These are phyloP conservation scores for Pristionchus maxplancki DNA, from an alignment of 2,888 invertebrate genomes.

Conservation along the genomic window DNA sequence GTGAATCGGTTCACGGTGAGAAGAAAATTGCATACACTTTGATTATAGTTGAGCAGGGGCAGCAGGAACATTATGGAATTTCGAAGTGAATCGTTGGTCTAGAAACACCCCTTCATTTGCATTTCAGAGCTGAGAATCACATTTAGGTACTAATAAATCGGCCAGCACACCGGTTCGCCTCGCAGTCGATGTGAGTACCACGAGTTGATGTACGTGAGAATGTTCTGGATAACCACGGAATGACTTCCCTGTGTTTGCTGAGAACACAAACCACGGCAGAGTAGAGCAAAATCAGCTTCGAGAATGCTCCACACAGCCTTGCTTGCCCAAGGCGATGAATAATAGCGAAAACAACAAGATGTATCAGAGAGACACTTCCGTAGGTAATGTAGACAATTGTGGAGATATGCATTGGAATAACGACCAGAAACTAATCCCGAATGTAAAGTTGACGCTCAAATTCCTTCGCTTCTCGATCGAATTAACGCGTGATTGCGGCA, in stretches of 20 bases:
- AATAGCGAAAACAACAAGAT: background rate
- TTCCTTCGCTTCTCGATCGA: background rate
- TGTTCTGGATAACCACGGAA: background rate
- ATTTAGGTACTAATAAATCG: background rate
- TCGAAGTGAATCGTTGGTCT: background rate
- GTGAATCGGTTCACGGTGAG: constrained; percentile 13
- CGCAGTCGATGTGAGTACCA: constrained; percentile 16
- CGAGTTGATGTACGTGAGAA: background rate
- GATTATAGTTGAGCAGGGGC: constrained; percentile 21
- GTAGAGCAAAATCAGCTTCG: background rate
- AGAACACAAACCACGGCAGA: background rate
- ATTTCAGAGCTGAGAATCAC: background rate
- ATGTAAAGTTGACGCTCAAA: background rate
- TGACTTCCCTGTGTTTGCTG: too few species aligned
- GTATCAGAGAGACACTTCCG: background rate
- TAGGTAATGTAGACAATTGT: background rate
- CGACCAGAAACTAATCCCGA: background rate
- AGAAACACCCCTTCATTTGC: background rate
- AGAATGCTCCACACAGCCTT: background rate
- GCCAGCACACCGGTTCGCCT: background rate
- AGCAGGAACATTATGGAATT: background rate
- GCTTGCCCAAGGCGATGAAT: background rate
- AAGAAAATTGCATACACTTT: background rate
- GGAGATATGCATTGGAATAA: background rate
- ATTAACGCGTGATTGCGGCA: background rate